Evolutionary conservation across 2,113 vertebrate genomes (phyloP).

Genomic region (Erythrolamprus reginae): DNA sequence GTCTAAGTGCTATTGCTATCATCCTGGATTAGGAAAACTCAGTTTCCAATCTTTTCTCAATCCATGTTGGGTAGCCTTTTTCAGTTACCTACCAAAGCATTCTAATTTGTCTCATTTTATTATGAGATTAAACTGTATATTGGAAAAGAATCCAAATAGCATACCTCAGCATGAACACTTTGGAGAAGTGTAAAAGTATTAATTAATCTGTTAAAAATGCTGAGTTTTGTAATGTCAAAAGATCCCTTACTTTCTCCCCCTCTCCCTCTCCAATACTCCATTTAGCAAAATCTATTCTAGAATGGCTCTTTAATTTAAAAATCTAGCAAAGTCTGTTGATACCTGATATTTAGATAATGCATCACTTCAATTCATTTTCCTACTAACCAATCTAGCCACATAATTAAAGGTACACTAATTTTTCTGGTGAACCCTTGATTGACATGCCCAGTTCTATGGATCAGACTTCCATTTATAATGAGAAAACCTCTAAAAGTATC

Average conservation of each 20-base stretch:
- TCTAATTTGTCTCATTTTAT: not conserved
- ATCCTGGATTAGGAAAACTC: not conserved
- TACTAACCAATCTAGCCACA: not conserved
- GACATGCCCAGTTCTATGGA: not conserved
- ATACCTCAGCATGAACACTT: not conserved
- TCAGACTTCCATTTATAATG: not conserved
- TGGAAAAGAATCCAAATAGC: not conserved
- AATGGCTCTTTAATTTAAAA: not conserved
- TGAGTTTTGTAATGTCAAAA: not conserved
- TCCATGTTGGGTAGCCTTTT: not conserved
- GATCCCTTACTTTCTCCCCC: not conserved
- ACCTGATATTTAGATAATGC: not conserved
- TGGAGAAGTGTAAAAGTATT: not conserved
- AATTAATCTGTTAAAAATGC: not conserved
- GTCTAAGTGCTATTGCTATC: not conserved
- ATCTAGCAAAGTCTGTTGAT: not conserved
- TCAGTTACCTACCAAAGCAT: not conserved
- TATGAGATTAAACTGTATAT: not conserved
- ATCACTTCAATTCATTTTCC: not conserved
- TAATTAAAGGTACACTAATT: not conserved
- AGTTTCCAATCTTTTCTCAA: not conserved
- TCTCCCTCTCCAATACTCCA: not conserved
- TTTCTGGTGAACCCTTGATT: not conserved
- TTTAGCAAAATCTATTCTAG: not conserved
- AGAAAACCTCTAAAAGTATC: slow-evolving; percentile 11